Base-by-base conservation (phyloP, 2,113 vertebrate species). In the Amblyornis subalaris region DNA sequence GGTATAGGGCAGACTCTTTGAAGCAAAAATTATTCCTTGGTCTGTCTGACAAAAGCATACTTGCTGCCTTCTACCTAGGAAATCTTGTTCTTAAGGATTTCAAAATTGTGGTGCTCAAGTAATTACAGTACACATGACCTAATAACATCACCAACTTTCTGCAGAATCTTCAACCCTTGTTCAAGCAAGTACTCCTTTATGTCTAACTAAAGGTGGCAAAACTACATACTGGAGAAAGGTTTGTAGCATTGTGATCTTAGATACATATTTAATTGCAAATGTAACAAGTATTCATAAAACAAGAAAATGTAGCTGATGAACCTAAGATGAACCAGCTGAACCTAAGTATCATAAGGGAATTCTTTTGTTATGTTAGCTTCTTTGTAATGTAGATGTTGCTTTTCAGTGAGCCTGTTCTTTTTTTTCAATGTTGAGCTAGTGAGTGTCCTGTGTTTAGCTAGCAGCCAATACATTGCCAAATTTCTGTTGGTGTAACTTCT, bases 321-420 rank as follows among this genome's bases (percentile, higher is more conserved):
- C 95, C 95, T 94, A 95, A 95, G 90, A 93, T 86, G 92, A 92
- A 94, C 82, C 94, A 94, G 62, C 75, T 95, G 79, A 94, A 96
- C 95, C 92, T 93, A 88, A 95, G 82, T 94, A 93, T 76, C 85
- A 76, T 76, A 88, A 58, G 64, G 94, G 96, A 92, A 94, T 92
- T 93, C 51, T 92, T 96, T 95, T 77, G 88, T 93, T 96, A 70
- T 77, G 88, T 93, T 96, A 70, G 75, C 85, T 95, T 94, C 88
- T 86, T 84, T 94, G 96, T 93, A 90, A 83, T 12, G 72, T 90
- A 95, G 95, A 16, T 74, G 88, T 86, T 95, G 96, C 88, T 95
- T 95, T 95, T 88, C 77, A 95, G 90, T 91, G 92, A 95, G 78
- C 82, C 85, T 89, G 35, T 0, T 12, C 29, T 40, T 29, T 35